Evolutionary conservation across 2,888 invertebrate genomes (phyloP).

Genomic region (Macrosoma leucophasiata): DNA sequence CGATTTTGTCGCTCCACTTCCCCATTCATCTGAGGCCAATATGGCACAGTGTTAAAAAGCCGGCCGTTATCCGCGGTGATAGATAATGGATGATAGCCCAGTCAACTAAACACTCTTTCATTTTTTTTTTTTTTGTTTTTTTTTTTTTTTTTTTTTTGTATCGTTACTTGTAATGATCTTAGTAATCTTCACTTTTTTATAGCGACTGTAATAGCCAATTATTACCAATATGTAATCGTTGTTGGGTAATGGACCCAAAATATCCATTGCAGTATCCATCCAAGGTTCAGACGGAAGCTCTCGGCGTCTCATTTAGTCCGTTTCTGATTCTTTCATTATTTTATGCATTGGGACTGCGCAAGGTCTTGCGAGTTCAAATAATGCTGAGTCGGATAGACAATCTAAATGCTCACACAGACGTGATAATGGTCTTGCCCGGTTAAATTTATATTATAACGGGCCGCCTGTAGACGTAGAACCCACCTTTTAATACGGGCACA

Average conservation of each 20-base stretch:
- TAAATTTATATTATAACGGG: too few relatives aligned
- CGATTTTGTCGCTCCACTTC: slow-evolving; percentile 18
- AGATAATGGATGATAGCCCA: slow-evolving; percentile 16
- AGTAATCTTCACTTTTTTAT: slow-evolving; percentile 18
- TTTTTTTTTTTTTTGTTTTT: too few relatives aligned
- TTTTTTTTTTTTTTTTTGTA: slow-evolving; percentile 9
- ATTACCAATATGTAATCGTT: slow-evolving; percentile 12
- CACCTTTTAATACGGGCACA: too few relatives aligned
- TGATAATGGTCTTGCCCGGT: too few relatives aligned
- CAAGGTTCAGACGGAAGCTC: slow-evolving; percentile 22
- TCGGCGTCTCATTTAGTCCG: slow-evolving; percentile 22
- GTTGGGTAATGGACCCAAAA: slow-evolving; percentile 23
- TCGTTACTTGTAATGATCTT: slow-evolving; percentile 7
- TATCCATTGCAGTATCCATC: slow-evolving; percentile 29
- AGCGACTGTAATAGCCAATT: slow-evolving; percentile 15
- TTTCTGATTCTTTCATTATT: too few relatives aligned
- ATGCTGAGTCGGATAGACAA: too few relatives aligned
- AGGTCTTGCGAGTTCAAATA: too few relatives aligned
- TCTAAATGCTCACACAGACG: too few relatives aligned
- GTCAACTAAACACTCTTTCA: slow-evolving; percentile 16
- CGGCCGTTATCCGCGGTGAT: slow-evolving; percentile 24
- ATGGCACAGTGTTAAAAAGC: slow-evolving; percentile 11
- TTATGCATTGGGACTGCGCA: too few relatives aligned
- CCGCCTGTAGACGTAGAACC: too few relatives aligned
- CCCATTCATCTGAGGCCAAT: slow-evolving; percentile 17